Evolutionary conservation across 2,113 vertebrate genomes (phyloP), one percentile per base, ranked within the genome.

Genomic region (Oryzias curvinotus): DNA sequence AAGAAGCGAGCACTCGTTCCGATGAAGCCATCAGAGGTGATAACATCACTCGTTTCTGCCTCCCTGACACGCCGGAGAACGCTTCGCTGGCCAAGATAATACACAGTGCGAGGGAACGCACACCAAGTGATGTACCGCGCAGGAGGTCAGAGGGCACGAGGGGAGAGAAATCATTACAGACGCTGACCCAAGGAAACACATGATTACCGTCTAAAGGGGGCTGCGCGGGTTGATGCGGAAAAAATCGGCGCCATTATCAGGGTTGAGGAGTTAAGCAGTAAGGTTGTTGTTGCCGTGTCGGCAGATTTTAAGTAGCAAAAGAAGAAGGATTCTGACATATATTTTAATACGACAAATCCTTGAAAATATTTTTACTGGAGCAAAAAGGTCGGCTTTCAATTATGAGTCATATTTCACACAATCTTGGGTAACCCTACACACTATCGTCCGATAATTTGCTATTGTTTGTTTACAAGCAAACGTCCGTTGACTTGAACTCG

Each of bases 31-130:
- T 60, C 59, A 62, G 77, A 84, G 75, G 82, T 63, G 78, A 71
- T 68, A 68, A 71, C 73, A 15, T 72, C 43, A 55, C 28, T 78
- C 75, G 19, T 62, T 77, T 81, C 87, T 73, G 82, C 84, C 74
- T 83, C 64, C 48, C 14, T 76, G 77, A 78, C 74, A 77, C 82
- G 52, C 61, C 79, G 80, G 71, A 92, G 88, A 92, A 93, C 79
- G 89, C 88, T 92, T 93, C 92, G 85, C 36, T 57, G 89, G 90
- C 90, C 91, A 92, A 91, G 85, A 88, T 91, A 80, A 94, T 83
- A 90, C 84, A 43, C 62, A 30, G 36, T 12, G 36, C 36, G 2
- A 12, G 36, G 18, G 47, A 41, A 54, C 44, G 52, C 71, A 21
- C 53, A 45, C 44, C 52, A 21, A 54, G 44, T 44, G 17, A 46